phyloP scores from a whole-genome alignment of 2,797 vertebrate genomes.

The Chanos chanos region DNA sequence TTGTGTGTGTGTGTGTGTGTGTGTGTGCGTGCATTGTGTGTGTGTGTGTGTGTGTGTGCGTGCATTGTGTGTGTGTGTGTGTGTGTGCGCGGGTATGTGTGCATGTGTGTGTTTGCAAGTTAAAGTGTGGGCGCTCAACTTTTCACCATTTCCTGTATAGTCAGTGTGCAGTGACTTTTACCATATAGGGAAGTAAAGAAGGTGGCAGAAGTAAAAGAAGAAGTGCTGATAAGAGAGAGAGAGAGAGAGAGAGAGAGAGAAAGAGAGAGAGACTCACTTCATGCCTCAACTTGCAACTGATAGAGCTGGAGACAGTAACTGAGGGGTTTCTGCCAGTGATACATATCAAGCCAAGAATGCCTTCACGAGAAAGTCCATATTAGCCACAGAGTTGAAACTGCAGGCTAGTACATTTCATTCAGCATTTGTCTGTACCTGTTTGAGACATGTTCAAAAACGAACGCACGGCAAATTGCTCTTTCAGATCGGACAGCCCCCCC shows the following conservation, averaged over 20 bases:
- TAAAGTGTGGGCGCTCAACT: constrained; percentile 34
- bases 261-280: constrained; percentile 41
- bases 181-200: constrained; percentile 64
- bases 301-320: constrained; percentile 30
- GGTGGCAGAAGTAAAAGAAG: constrained; percentile 55
- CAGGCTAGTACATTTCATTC: neutral
- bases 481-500: too few species aligned
- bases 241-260: constrained; percentile 12
- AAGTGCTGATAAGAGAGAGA: constrained; percentile 40
- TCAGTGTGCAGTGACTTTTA: constrained; percentile 52
- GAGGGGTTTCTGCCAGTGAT: constrained; percentile 30
- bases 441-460: constrained; percentile 13
- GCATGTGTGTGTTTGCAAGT: constrained; percentile 12
- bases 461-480: too few species aligned
- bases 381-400: constrained; percentile 1
- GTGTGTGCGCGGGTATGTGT: neutral
- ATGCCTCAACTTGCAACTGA: constrained; percentile 57
- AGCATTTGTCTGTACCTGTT: constrained; percentile 48
- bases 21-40: too few species aligned
- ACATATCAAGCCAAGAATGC: constrained; percentile 16
- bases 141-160: constrained; percentile 56
- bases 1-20: too few species aligned
- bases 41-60: too few species aligned
- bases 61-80: constrained; percentile 18
- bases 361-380: constrained; percentile 8